Percentiles rank a stretch among this genome's conserved stretches.
Evolutionary conservation across 30 jellyfish, hydroid and myxozoan genomes (phyloP).

Genomic region (Phacellophora camtschatica): DNA sequence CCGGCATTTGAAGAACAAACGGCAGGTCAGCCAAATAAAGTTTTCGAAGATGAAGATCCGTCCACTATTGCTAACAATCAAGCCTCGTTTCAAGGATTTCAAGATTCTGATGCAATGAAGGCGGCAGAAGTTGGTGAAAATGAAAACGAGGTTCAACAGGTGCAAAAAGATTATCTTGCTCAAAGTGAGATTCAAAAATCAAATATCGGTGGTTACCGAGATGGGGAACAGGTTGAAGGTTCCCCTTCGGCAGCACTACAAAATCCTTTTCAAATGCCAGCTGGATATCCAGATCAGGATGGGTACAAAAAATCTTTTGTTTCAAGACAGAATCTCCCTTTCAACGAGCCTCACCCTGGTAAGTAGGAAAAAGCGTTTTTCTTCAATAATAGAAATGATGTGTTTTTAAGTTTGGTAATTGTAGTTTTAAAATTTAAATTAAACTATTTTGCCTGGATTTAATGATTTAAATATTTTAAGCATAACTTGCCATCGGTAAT

Average conservation of each 20-base stretch:
- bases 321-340: conserved; percentile 56
- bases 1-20: conserved; percentile 41
- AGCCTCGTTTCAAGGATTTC: conserved; percentile 20
- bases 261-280: conserved; percentile 32
- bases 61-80: background rate
- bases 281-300: conserved; percentile 47
- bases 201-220: background rate
- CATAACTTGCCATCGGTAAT: no score
- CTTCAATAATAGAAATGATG: background rate
- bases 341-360: conserved; percentile 78
- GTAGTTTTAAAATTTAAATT: no score
- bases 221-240: background rate
- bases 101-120: background rate
- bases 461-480: no score
- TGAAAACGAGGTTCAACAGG: conserved; percentile 37
- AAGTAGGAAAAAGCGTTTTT: background rate
- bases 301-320: conserved; percentile 62
- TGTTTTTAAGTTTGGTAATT: background rate
- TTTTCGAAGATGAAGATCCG: background rate
- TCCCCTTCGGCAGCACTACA: background rate
- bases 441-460: no score
- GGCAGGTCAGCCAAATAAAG: background rate
- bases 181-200: conserved; percentile 61
- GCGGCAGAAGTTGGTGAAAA: background rate
- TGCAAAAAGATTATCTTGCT: conserved; percentile 6